phyloP scores from a whole-genome alignment of 2,888 invertebrate genomes.

The Drosophila paranaensis region DNA sequence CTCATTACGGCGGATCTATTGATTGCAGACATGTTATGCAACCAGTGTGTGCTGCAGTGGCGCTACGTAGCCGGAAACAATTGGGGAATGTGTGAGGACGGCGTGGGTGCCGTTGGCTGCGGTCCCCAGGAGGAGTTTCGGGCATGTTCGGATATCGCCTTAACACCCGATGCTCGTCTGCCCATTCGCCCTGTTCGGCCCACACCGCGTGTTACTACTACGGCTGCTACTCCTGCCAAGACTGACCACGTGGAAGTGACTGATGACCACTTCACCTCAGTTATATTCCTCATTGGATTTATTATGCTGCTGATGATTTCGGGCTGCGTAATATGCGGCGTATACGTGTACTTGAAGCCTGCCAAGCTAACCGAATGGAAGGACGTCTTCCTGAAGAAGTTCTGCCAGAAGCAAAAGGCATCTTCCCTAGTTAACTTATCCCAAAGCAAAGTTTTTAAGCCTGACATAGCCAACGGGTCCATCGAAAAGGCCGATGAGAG shows the following conservation, averaged over 20 bases:
- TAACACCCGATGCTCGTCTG: slow-evolving; percentile 86
- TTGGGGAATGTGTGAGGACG: slow-evolving; percentile 91
- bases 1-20: background rate
- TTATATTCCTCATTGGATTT: slow-evolving; percentile 27
- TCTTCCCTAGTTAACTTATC: slow-evolving; percentile 19
- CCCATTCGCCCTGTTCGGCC: slow-evolving; percentile 84
- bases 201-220: slow-evolving; percentile 80
- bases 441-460: slow-evolving; percentile 27
- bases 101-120: slow-evolving; percentile 92
- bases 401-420: slow-evolving; percentile 46
- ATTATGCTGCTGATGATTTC: slow-evolving; percentile 26
- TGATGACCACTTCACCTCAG: slow-evolving; percentile 4
- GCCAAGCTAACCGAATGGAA: slow-evolving; percentile 33
- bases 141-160: slow-evolving; percentile 92
- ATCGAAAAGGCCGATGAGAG: slow-evolving; percentile 29
- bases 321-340: slow-evolving; percentile 19
- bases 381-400: slow-evolving; percentile 19
- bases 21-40: slow-evolving; percentile 88
- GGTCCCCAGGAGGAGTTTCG: slow-evolving; percentile 95
- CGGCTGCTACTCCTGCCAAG: slow-evolving; percentile 47
- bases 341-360: slow-evolving; percentile 30
- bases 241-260: slow-evolving; percentile 33
- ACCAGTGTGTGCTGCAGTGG: slow-evolving; percentile 95
- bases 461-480: slow-evolving; percentile 20
- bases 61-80: slow-evolving; percentile 94